Evolutionary conservation across 2,888 invertebrate genomes (phyloP).

Genomic region (Adineta ricciae): DNA sequence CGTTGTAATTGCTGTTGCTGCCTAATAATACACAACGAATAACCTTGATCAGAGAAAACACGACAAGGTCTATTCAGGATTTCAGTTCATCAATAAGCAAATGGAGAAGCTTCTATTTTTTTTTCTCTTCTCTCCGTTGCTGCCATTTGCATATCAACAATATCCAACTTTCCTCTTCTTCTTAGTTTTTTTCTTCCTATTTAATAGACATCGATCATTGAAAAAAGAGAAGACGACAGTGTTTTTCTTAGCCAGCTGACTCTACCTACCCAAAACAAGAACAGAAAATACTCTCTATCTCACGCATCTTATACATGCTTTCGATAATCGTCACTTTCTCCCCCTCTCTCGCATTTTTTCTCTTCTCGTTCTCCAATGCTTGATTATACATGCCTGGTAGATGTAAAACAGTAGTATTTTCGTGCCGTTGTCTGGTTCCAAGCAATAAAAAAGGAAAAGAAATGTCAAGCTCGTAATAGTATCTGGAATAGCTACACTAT

Average conservation of each 20-base stretch:
- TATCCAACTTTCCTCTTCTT: background rate
- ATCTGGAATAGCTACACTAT: background rate
- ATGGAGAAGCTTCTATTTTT: background rate
- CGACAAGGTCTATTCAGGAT: background rate
- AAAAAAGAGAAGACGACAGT: background rate
- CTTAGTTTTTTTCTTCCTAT: background rate
- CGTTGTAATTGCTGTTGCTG: background rate
- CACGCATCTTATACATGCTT: background rate
- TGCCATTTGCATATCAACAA: background rate
- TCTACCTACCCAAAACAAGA: background rate
- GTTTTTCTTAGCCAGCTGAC: background rate
- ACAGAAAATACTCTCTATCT: background rate
- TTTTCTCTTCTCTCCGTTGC: too few relatives aligned
- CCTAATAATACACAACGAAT: background rate
- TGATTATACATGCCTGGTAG: background rate
- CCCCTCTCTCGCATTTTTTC: background rate
- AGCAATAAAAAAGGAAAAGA: background rate
- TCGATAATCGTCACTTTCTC: background rate
- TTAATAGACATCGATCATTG: background rate
- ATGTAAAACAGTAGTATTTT: background rate
- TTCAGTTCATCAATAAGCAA: background rate
- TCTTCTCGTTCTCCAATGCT: background rate
- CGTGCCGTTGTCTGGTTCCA: background rate
- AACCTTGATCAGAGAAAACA: background rate
- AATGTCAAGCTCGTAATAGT: background rate